phyloP scores from a whole-genome alignment of 1,140 invertebrate genomes.

The Papilio machaon region DNA sequence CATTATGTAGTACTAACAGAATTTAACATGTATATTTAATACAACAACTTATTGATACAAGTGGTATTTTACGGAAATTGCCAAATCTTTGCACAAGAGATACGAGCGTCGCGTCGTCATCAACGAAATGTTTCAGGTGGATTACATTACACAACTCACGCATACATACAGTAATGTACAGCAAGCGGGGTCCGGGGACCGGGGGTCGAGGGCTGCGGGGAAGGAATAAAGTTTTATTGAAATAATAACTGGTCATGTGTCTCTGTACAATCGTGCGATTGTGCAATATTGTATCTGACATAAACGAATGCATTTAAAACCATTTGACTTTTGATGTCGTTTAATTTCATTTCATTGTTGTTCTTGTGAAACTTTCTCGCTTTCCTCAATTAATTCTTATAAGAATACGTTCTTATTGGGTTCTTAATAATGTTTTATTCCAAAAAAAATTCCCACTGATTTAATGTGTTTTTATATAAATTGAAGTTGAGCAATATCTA shows the following conservation, averaged over 20 bases:
- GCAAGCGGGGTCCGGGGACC: neutral
- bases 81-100: slow-evolving; percentile 24
- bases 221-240: neutral
- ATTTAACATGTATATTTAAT: neutral
- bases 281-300: neutral
- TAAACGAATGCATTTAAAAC: neutral
- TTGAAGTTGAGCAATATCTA: neutral
- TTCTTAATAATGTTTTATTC: neutral
- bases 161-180: neutral
- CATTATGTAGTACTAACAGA: neutral
- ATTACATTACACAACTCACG: slow-evolving; percentile 9
- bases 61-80: slow-evolving; percentile 20
- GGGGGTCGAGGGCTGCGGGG: neutral
- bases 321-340: neutral
- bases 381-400: neutral
- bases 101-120: neutral
- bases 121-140: neutral
- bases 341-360: neutral
- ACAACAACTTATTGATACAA: slow-evolving; percentile 1
- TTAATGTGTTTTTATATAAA: neutral
- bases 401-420: neutral
- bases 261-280: neutral
- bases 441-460: neutral
- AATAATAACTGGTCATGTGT: neutral
- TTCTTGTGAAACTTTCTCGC: neutral